Percentiles rank a stretch among this genome's conserved stretches.
Conservation (phyloP, 2,113 vertebrate genomes). For the Holacanthus passer region DNA sequence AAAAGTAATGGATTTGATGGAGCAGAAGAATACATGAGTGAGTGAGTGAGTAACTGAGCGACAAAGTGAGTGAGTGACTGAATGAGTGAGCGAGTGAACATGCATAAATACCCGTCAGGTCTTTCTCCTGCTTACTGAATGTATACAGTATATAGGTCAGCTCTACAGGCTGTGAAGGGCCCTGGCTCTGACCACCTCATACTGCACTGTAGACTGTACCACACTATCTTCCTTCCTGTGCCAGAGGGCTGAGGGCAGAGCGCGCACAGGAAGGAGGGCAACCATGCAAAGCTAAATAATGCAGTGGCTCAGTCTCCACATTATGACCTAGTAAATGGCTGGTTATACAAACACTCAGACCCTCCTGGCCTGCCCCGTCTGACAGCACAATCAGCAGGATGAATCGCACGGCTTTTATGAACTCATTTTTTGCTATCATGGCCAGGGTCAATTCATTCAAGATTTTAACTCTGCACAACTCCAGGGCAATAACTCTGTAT, state of each 20-base stretch:
- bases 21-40: constrained; percentile 17
- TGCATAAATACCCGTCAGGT: background rate
- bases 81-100: constrained; percentile 32
- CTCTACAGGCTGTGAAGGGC: constrained; percentile 42
- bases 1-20: background rate
- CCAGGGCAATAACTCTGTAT: background rate
- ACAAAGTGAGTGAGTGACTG: constrained; percentile 33
- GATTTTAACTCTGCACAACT: constrained; percentile 27
- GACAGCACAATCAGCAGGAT: constrained; percentile 65
- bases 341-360: constrained; percentile 75
- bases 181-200: constrained; percentile 30
- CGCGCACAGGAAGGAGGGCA: constrained; percentile 69
- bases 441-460: constrained; percentile 30
- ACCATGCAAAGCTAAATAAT: constrained; percentile 82
- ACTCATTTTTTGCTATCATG: constrained; percentile 20
- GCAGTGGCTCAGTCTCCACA: constrained; percentile 78
- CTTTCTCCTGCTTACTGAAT: constrained; percentile 23
- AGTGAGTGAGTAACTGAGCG: no score
- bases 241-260: constrained; percentile 71
- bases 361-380: constrained; percentile 47
- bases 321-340: constrained; percentile 81
- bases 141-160: constrained; percentile 60
- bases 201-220: constrained; percentile 42
- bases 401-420: constrained; percentile 34
- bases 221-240: constrained; percentile 60